phyloP scores from a whole-genome alignment of 2,888 invertebrate genomes.

The Tricholauxania praeusta region DNA sequence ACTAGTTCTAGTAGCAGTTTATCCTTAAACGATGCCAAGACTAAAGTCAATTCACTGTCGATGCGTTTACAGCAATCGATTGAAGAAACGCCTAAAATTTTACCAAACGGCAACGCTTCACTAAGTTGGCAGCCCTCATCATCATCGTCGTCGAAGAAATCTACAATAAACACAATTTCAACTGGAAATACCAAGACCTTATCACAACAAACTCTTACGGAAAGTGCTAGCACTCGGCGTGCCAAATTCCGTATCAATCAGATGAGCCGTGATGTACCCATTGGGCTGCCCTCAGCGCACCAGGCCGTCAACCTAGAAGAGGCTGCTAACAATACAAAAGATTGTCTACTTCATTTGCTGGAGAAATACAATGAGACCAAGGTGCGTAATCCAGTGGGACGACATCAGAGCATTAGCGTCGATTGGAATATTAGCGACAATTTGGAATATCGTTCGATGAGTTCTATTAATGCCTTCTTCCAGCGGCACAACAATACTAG shows the following conservation, averaged over 20 bases:
- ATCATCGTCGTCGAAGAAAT: constrained; percentile 32
- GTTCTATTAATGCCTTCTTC: constrained; percentile 84
- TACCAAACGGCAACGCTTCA: constrained; percentile 52
- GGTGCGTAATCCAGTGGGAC: constrained; percentile 69
- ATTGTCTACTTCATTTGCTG: constrained; percentile 79
- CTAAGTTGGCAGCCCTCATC: constrained; percentile 38
- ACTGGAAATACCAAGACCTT: constrained; percentile 42
- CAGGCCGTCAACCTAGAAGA: constrained; percentile 69
- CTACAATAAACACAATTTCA: constrained; percentile 42
- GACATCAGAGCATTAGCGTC: constrained; percentile 80
- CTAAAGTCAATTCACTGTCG: constrained; percentile 55
- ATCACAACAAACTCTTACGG: neutral
- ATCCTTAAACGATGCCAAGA: constrained; percentile 25
- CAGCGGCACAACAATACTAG: constrained; percentile 72
- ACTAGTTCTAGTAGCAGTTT: constrained; percentile 33
- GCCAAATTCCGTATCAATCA: constrained; percentile 77
- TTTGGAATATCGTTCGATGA: constrained; percentile 82
- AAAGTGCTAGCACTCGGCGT: constrained; percentile 67
- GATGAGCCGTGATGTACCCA: constrained; percentile 79
- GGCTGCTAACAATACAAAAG: constrained; percentile 80
- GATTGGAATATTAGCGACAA: constrained; percentile 82
- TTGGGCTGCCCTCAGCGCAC: constrained; percentile 73
- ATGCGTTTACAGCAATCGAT: constrained; percentile 64
- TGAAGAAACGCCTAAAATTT: constrained; percentile 62
- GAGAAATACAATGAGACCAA: constrained; percentile 78